These are phyloP conservation scores for Drosophila hydei DNA, from an alignment of 1,140 invertebrate species.

Conservation along the genomic window DNA sequence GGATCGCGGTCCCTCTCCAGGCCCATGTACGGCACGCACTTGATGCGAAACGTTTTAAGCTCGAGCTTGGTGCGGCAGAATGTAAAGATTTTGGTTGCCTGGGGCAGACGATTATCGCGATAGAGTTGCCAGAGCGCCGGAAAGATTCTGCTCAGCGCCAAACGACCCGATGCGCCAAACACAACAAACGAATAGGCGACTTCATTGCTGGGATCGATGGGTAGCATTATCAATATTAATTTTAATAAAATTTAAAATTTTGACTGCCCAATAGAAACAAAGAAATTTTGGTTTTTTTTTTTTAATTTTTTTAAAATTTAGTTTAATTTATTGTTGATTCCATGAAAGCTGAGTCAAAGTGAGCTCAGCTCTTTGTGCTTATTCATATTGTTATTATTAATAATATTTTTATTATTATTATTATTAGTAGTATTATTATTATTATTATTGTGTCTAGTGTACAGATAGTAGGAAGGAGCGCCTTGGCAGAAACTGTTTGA, in stretches of 20 bases:
- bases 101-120: constrained; percentile 59
- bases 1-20: constrained; percentile 46
- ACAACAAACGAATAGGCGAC: constrained; percentile 57
- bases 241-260: constrained; percentile 30
- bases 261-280: not conserved
- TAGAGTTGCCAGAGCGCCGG: constrained; percentile 62
- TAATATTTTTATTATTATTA: too few relatives aligned
- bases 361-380: too few relatives aligned
- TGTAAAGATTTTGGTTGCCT: constrained; percentile 50
- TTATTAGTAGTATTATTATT: too few relatives aligned
- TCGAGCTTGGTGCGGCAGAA: constrained; percentile 45
- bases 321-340: not conserved
- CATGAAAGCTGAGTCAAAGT: constrained; percentile 16
- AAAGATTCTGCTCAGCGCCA: constrained; percentile 48
- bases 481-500: too few relatives aligned
- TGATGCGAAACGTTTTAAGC: constrained; percentile 40
- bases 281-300: not conserved
- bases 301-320: not conserved
- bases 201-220: constrained; percentile 50
- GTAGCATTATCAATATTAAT: constrained; percentile 39
- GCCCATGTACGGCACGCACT: constrained; percentile 53
- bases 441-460: too few relatives aligned
- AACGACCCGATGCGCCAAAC: constrained; percentile 55
- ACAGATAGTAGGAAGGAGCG: too few relatives aligned
- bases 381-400: too few relatives aligned